Evolutionary conservation across 2,797 vertebrate genomes (phyloP), one percentile per base, ranked within the genome.

Genomic region (Antrozous pallidus): DNA sequence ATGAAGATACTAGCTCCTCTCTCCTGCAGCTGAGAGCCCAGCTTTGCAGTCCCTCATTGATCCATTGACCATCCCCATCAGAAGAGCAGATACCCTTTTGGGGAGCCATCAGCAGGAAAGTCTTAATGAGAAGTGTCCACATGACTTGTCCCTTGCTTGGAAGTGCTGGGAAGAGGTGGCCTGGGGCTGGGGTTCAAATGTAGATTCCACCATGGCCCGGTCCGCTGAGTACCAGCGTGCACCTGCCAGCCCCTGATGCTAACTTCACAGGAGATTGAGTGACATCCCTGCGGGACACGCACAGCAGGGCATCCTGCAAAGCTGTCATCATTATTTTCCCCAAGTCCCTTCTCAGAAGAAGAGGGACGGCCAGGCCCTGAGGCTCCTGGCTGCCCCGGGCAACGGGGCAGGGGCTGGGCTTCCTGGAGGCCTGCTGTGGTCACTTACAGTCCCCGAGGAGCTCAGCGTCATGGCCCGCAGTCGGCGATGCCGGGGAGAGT

Each of bases 401-500:
- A 38, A 36, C 67, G 81, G 97, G 95, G 90, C 78, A 91, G 97
- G 97, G 93, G 91, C 90, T 92, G 90, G 94, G 95, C 95, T 96
- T 77, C 96, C 95, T 93, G 95, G 73, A 1, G 24, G 31, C 97
- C 94, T 84, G 90, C 17, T 74, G 0, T 1, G 91, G 94, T 98
- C 98, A 98, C 98, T 98, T 98, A 98, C 98, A 98, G 97, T 98
- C 97, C 98, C 98, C 88, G 97, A 98, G 97, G 98, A 93, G 95
- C 97, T 98, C 95, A 36, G 97, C 33, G 98, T 97, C 95, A 98
- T 96, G 77, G 98, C 98, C 97, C 96, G 98, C 94, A 98, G 97
- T 98, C 98, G 98, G 98, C 97, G 98, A 96, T 97, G 98, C 94
- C 98, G 96, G 97, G 99, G 98, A 97, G 99, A 99, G 97, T 99